Percentiles rank a stretch among this genome's conserved stretches.
Evolutionary conservation across 2,888 invertebrate species (phyloP).

Genomic region (Psylliodes chrysocephalus): DNA sequence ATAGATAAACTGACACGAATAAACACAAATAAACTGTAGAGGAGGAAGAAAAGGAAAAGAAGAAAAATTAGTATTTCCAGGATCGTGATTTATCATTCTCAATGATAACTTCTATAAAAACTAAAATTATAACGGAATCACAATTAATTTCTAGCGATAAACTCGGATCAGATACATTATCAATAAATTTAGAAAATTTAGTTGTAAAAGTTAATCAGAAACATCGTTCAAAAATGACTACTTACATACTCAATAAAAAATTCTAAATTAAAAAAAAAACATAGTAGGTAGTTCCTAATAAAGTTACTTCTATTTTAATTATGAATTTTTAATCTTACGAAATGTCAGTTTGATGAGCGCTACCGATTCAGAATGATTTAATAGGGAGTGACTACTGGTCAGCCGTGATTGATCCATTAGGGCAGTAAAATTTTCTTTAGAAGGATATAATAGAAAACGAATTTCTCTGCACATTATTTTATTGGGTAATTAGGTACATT

Average conservation of each 20-base stretch:
- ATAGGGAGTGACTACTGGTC: constrained; percentile 9
- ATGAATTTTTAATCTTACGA: constrained; percentile 13
- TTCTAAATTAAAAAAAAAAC: background rate
- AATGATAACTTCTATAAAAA: background rate
- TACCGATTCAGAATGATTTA: constrained; percentile 11
- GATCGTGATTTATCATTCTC: background rate
- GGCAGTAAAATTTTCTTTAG: too few species aligned
- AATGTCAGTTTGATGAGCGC: background rate
- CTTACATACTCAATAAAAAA: background rate
- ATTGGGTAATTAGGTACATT: too few species aligned
- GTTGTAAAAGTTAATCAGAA: background rate
- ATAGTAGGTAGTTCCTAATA: background rate
- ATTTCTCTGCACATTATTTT: too few species aligned
- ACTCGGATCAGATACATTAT: background rate
- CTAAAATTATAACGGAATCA: background rate
- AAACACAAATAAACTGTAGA: too few species aligned
- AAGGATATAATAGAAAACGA: too few species aligned
- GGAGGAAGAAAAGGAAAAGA: too few species aligned
- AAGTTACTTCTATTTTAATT: constrained; percentile 8
- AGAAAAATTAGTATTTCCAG: background rate
- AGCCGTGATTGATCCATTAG: too few species aligned
- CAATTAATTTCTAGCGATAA: background rate
- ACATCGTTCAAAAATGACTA: constrained; percentile 7
- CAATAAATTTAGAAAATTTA: background rate
- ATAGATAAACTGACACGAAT: too few species aligned